Base-by-base conservation (phyloP, 2,113 vertebrate species). In the Acrocephalus kingi region DNA sequence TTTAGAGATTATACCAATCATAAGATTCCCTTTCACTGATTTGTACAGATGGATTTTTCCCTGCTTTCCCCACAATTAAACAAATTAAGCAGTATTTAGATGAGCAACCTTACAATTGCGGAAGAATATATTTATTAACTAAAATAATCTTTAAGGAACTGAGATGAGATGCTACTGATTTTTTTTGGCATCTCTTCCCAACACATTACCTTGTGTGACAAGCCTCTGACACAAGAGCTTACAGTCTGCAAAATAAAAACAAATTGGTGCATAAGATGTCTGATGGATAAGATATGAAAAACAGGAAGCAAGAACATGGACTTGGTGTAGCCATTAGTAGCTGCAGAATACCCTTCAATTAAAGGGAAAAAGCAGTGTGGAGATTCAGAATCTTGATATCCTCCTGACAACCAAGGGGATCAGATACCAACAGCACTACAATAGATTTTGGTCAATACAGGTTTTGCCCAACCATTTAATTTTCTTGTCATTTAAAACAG, bases 61-160 rank as follows among this genome's bases (percentile, higher is more conserved):
- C 89, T n/a, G 58, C 78, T 64, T 86, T 90, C 82, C 68, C 85
- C 75, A 86, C 82, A 91, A 95, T 96, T 93, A 93, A 90, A 87
- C 72, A 94, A 95, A 95, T 95, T 83, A 94, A 81, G 69, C 63
- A 94, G 55, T 71, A 93, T 93, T 96, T 90, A 96, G 75, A 96
- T 91, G 41, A 94, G 85, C 59, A 91, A 58, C 43, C 86, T 96
- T 59, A 96, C 87, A 55, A 91, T 43, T 93, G 84, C 10, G 7
- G 75, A 94, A 87, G 30, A 93, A 95, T 48, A 3, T 46, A 92
- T 83, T 92, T 92, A 93, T 90, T 94, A 77, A 54, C 76, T 68
- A 90, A 89, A 93, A 93, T 83, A 86, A 90, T 93, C 66, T 83
- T 64, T 67, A 49, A 58, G 87, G 89, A 74, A 81, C 30, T 33